Base-by-base conservation (phyloP, 2,113 vertebrate species). In the Cettia cetti region DNA sequence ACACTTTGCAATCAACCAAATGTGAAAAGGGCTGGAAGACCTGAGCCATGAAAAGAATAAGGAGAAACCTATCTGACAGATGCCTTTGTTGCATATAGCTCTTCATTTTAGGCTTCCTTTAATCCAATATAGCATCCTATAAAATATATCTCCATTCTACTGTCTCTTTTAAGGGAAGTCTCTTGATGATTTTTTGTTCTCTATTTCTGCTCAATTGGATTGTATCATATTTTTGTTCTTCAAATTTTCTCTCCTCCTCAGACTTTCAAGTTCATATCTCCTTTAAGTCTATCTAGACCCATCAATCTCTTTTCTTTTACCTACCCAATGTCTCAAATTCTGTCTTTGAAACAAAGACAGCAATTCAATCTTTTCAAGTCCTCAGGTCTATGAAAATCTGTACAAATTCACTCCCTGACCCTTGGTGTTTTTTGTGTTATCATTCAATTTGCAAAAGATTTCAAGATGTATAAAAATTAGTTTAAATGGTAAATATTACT, bases 161-260 rank as follows among this genome's bases (percentile, higher is more conserved):
- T 10, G 2, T 45, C 47, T 72, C 72, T 75, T 92, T 92, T 70
- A 75, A 82, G 16, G 15, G 22, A 86, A 92, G 24, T 63, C 72
- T 89, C 82, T 95, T 90, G 74, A 96, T 95, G 45, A 79, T 71
- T 80, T 91, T 92, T 93, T 93, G 27, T 88, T 88, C 72, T 89
- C 63, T 87, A 24, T 93, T 95, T 95, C 76, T 68, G 45, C 59
- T 94, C 72, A 87, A 6, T 68, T 3, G 7, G 33, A 81, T 63
- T 82, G 26, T 72, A 80, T 77, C n/a, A n/a, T 40, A 76, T 45
- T 86, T 80, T 81, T 89, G 68, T 44, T 74, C 63, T 66, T 88
- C 72, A 63, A 37, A 56, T 91, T 90, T 81, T 89, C 45, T 92
- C 49, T 81, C 17, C 23, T 87, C 28, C 63, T 86, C 66, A 76